Conservation (phyloP, 1,140 invertebrate species). For the Diorhabda sublineata region DNA sequence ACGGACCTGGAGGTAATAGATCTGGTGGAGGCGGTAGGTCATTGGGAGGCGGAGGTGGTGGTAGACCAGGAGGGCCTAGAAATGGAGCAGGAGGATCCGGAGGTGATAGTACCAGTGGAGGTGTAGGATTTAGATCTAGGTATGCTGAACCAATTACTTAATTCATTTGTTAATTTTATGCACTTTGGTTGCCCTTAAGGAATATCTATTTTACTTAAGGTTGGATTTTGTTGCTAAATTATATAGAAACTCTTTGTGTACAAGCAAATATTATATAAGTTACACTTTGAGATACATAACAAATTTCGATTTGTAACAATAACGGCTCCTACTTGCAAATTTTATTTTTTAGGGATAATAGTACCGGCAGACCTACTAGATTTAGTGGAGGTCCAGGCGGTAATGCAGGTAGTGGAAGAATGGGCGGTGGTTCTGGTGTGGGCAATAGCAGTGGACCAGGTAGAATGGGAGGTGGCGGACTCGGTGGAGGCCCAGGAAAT, state of each 20-base stretch:
- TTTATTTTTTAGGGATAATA: background rate
- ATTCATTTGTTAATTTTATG: too few species aligned
- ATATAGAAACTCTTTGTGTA: too few species aligned
- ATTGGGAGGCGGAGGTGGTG: slow-evolving; percentile 22
- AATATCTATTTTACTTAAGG: too few species aligned
- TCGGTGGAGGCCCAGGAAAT: background rate
- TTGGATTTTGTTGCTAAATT: too few species aligned
- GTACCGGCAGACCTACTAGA: background rate
- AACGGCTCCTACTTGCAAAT: background rate
- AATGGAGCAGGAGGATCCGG: slow-evolving; percentile 29
- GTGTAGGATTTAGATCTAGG: slow-evolving; percentile 12
- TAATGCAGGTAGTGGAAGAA: background rate
- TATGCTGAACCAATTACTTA: background rate
- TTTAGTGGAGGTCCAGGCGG: background rate
- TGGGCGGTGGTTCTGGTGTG: background rate
- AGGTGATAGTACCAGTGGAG: slow-evolving; percentile 7
- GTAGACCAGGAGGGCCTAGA: slow-evolving; percentile 25
- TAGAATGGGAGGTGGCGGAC: background rate
- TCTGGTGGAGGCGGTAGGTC: slow-evolving; percentile 17
- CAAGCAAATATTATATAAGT: too few species aligned
- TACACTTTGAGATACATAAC: too few species aligned
- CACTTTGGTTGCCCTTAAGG: too few species aligned
- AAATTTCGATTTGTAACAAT: too few species aligned
- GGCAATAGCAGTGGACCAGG: background rate
- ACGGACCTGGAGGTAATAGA: slow-evolving; percentile 26